A percentile compares a stretch with the other conserved stretches of the same genome.
These are phyloP conservation scores for Axinella damicornis DNA, from an alignment of 37 sponge, comb jelly and placozoan genomes.

Conservation along the genomic window DNA sequence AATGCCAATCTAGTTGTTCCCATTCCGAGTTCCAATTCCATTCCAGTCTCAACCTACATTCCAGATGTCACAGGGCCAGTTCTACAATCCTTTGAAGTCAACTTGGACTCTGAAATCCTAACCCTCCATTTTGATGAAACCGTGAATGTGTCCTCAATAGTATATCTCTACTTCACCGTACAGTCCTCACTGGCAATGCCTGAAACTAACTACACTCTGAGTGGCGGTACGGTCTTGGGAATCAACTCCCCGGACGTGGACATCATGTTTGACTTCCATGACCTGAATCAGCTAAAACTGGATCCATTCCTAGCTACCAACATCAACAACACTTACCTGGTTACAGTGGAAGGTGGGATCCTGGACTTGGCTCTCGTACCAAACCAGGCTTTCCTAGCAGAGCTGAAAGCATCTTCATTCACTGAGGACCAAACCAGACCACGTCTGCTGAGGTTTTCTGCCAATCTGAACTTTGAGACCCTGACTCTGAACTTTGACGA, in stretches of 20 bases:
- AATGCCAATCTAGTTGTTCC: slow-evolving; percentile 62
- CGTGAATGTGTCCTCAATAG: slow-evolving; percentile 72
- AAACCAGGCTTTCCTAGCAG: slow-evolving; percentile 45
- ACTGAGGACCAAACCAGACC: slow-evolving; percentile 67
- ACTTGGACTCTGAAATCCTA: slow-evolving; percentile 65
- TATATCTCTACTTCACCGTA: slow-evolving; percentile 12
- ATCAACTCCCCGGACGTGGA: slow-evolving; percentile 62
- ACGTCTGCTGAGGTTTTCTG: slow-evolving; percentile 43
- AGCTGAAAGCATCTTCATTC: slow-evolving; percentile 18
- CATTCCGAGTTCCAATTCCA: slow-evolving; percentile 24
- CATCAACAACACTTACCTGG: slow-evolving; percentile 65
- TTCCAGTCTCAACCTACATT: slow-evolving; percentile 63
- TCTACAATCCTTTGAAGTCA: slow-evolving; percentile 73
- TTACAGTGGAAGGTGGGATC: slow-evolving; percentile 40
- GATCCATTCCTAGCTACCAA: slow-evolving; percentile 63
- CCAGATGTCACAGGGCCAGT: slow-evolving; percentile 66
- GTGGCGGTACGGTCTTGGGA: slow-evolving; percentile 28
- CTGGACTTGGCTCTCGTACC: slow-evolving; percentile 55
- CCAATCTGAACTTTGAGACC: slow-evolving; percentile 66
- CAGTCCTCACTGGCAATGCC: slow-evolving; percentile 9
- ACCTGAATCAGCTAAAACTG: slow-evolving; percentile 83
- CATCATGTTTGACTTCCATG: slow-evolving; percentile 48
- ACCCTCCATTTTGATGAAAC: slow-evolving; percentile 88
- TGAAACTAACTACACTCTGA: slow-evolving; percentile 35
- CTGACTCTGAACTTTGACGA: slow-evolving; percentile 89